These are phyloP conservation scores for Kryphioiulus occultus DNA, from an alignment of 2,888 invertebrate species.

Conservation along the genomic window DNA sequence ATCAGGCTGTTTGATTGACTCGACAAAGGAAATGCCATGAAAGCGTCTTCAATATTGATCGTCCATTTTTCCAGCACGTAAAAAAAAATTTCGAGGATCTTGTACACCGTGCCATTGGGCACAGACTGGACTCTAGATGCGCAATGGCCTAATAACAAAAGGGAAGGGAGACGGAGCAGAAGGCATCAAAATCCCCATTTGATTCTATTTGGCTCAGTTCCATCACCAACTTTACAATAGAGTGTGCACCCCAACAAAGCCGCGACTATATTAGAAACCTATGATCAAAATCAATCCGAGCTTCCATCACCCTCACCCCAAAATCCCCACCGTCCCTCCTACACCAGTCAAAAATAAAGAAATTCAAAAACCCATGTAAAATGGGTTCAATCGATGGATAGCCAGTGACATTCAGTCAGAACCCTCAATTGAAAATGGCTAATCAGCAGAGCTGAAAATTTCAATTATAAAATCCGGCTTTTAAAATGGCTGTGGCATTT, in stretches of 20 bases:
- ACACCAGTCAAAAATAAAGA: not conserved
- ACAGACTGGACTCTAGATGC: constrained; percentile 24
- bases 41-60: constrained; percentile 39
- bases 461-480: not conserved
- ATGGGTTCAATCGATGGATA: not conserved
- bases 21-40: constrained; percentile 21
- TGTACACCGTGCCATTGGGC: not conserved
- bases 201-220: constrained; percentile 21
- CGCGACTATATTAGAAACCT: constrained; percentile 35
- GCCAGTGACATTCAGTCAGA: not conserved
- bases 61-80: not conserved
- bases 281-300: constrained; percentile 9
- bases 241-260: constrained; percentile 27
- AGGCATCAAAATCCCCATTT: constrained; percentile 33
- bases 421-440: not conserved
- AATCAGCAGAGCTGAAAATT: not conserved
- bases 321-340: not conserved
- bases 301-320: not conserved
- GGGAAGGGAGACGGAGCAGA: constrained; percentile 3
- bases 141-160: constrained; percentile 15
- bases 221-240: constrained; percentile 36
- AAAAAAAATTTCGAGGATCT: constrained; percentile 15
- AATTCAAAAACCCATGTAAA: not conserved
- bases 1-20: constrained; percentile 37
- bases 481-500: not conserved